Percentiles rank a stretch among this genome's conserved stretches.
These are phyloP conservation scores for Pristionchus exspectatus DNA, from an alignment of 2,888 invertebrate species.

Conservation along the genomic window DNA sequence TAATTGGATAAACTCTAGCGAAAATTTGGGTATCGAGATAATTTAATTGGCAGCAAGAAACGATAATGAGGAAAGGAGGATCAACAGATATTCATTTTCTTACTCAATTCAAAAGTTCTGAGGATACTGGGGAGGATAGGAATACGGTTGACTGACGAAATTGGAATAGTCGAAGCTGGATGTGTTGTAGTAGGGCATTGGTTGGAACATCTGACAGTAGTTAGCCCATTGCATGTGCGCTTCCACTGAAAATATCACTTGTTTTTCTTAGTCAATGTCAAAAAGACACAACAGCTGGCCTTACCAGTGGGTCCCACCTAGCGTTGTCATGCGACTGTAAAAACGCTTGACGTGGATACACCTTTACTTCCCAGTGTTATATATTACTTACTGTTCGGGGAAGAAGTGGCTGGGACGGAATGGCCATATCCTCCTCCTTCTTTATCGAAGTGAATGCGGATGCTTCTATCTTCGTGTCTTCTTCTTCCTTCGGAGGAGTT, in stretches of 20 bases:
- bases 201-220: slow-evolving; percentile 27
- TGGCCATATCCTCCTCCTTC: neutral
- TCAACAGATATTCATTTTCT: neutral
- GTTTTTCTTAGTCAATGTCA: neutral
- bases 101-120: neutral
- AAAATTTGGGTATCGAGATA: neutral
- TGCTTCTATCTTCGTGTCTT: neutral
- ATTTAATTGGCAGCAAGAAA: neutral
- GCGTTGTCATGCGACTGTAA: too few relatives aligned
- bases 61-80: neutral
- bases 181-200: neutral
- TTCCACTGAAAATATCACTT: neutral
- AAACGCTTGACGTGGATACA: too few relatives aligned
- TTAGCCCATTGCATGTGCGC: neutral
- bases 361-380: too few relatives aligned
- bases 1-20: neutral
- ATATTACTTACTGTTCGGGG: neutral
- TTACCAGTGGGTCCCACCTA: too few relatives aligned
- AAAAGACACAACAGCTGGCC: too few relatives aligned
- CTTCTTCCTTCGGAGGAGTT: slow-evolving; percentile 41
- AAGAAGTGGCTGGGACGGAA: neutral
- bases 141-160: neutral
- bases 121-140: neutral
- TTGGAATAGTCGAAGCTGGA: neutral
- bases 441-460: neutral